Conservation (phyloP, 1,140 invertebrate genomes). For the Dendrolimus punctatus region DNA sequence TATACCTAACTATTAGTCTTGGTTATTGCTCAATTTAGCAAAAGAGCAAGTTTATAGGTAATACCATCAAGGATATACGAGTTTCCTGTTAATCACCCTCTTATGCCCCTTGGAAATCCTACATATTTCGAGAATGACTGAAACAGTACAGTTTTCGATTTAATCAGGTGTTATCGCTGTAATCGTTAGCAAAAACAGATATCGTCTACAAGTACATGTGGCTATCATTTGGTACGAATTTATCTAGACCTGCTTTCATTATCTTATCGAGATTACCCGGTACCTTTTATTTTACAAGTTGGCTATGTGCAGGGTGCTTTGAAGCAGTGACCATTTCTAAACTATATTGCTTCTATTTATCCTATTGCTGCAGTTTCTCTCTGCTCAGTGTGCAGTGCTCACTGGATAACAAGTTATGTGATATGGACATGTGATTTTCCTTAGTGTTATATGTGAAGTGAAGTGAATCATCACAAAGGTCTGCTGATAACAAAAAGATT, state of each 20-base stretch:
- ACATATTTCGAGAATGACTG: constrained; percentile 5
- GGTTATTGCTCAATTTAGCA: too few relatives aligned
- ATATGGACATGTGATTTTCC: constrained; percentile 10
- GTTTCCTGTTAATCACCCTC: too few relatives aligned
- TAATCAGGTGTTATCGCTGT: constrained; percentile 46
- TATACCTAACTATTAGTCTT: too few relatives aligned
- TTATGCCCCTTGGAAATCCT: not conserved
- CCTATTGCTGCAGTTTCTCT: too few relatives aligned
- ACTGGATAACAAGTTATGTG: too few relatives aligned
- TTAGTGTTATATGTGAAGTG: not conserved
- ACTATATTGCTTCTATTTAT: too few relatives aligned
- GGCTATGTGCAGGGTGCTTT: constrained; percentile 33
- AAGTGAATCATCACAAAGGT: not conserved
- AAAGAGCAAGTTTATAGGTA: too few relatives aligned
- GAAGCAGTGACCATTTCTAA: constrained; percentile 2
- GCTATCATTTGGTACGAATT: constrained; percentile 55
- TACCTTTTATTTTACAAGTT: constrained; percentile 57
- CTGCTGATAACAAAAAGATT: too few relatives aligned
- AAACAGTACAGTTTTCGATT: constrained; percentile 21
- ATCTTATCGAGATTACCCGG: constrained; percentile 56
- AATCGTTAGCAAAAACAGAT: constrained; percentile 57
- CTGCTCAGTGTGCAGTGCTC: too few relatives aligned
- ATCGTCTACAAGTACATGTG: constrained; percentile 20
- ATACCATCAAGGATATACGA: too few relatives aligned
- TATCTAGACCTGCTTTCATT: constrained; percentile 69